Evolutionary conservation across 2,113 vertebrate species (phyloP), one percentile per base, ranked within the genome.

Genomic region (Prietella phreatophila): DNA sequence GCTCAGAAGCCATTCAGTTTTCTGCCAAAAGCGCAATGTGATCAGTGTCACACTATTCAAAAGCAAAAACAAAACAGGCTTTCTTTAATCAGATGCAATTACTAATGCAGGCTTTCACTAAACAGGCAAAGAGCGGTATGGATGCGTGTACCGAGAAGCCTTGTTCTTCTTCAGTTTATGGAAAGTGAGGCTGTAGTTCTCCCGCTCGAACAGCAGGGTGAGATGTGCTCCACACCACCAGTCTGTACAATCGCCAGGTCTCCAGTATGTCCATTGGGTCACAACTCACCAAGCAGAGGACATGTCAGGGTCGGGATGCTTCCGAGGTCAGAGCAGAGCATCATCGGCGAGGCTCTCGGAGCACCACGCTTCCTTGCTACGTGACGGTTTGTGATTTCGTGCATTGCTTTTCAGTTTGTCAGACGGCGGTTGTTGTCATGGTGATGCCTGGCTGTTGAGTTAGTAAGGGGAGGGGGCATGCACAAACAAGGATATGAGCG

Each of bases 21-120:
- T 65, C 20, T 88, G 87, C 82, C 71, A 88, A 36, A 79, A 83
- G 80, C 65, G 65, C 27, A 22, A n/a, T 1, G 60, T 47, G 50
- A 30, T 85, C 50, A 30, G 27, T 36, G 55, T 82, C 55, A 82
- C 79, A 6, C 79, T 82, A 82, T 39, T 14, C 25, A 81, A 33
- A 33, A 80, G 20, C 11, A 33, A 33, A 81, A n/a, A 27, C 0
- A 75, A 39, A 36, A 56, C 30, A 69, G 22, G 25, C 42, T 89
- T 88, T 83, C 67, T 61, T 65, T 83, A 69, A 83, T 83, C 69
- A 83, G 90, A 89, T 78, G 85, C 83, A 85, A 90, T 89, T 82
- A 65, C 87, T 50, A n/a, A 91, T 87, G 88, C 90, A 92, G 88
- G 85, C 55, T 58, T 90, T 94, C 80, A 81, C 83, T 86, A 93